These are phyloP conservation scores for Hippocampus kuda DNA, from an alignment of 2,797 vertebrate species.

Conservation along the genomic window DNA sequence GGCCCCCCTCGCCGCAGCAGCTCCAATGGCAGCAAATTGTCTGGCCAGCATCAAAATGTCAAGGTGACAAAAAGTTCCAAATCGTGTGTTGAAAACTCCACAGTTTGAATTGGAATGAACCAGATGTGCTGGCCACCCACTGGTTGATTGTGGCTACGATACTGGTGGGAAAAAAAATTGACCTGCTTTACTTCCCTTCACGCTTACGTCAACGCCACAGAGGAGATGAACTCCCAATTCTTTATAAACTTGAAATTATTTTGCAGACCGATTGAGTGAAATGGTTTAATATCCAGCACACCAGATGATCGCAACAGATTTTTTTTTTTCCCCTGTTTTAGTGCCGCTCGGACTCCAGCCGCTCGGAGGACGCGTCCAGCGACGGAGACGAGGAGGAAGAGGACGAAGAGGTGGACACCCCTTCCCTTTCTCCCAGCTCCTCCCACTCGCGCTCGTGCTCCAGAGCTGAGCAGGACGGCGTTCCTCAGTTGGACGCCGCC, in stretches of 20 bases:
- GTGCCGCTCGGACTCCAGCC: conserved; percentile 88
- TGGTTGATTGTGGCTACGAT: too few species aligned
- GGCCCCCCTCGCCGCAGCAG: conserved; percentile 80
- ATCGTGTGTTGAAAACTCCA: background rate
- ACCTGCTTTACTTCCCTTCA: too few species aligned
- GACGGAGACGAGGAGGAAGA: conserved; percentile 74
- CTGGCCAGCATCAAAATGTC: conserved; percentile 75
- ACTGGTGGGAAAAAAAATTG: too few species aligned
- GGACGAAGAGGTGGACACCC: conserved; percentile 66
- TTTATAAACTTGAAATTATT: too few species aligned
- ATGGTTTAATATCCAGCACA: too few species aligned
- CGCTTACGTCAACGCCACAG: too few species aligned
- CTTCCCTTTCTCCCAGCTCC: conserved; percentile 81
- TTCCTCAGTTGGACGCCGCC: conserved; percentile 66
- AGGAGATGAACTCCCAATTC: too few species aligned
- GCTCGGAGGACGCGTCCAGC: conserved; percentile 88
- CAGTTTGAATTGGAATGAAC: too few species aligned
- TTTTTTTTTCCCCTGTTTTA: conserved; percentile 12
- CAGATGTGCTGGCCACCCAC: too few species aligned
- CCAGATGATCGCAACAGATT: too few species aligned
- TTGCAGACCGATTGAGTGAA: too few species aligned
- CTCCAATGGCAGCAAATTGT: conserved; percentile 80
- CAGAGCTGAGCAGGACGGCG: conserved; percentile 63
- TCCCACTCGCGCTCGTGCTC: conserved; percentile 71
- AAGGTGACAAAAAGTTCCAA: conserved; percentile 50